These are phyloP conservation scores for Lagopus muta DNA, from an alignment of 2,113 vertebrate species.

Conservation along the genomic window DNA sequence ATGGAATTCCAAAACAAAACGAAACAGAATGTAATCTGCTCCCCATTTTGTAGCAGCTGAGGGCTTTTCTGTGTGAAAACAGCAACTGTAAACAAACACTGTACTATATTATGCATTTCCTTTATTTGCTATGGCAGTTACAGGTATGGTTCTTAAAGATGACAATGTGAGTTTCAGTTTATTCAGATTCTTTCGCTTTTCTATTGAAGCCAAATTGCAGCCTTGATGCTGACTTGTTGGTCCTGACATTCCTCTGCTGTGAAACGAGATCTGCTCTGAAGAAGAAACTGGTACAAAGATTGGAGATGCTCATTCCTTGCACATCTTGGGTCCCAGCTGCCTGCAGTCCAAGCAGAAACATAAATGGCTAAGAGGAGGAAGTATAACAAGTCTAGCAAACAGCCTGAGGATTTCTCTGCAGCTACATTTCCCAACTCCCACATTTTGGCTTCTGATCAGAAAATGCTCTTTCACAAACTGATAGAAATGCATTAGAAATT, in stretches of 20 bases:
- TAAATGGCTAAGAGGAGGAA: background rate
- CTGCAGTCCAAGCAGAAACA: background rate
- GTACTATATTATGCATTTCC: background rate
- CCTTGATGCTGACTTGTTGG: background rate
- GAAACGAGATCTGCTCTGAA: background rate
- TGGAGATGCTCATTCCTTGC: background rate
- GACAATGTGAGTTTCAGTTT: background rate
- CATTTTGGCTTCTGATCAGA: background rate
- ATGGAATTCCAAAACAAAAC: slow-evolving; percentile 3
- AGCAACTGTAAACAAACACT: background rate
- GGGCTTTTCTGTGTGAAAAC: background rate
- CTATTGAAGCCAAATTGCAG: background rate
- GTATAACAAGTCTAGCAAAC: background rate
- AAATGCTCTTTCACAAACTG: background rate
- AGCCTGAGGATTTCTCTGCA: background rate
- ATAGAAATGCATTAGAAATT: background rate
- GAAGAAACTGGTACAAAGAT: background rate
- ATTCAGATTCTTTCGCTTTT: background rate
- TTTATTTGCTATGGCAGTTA: background rate
- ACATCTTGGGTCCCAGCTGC: background rate
- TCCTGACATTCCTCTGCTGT: background rate
- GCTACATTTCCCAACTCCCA: background rate
- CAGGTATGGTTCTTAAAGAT: background rate
- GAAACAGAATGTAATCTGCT: slow-evolving; percentile 5
- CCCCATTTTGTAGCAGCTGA: slow-evolving; percentile 16